A percentile compares a stretch with the other conserved stretches of the same genome.
phyloP scores from a whole-genome alignment of 2,888 invertebrate genomes.

The Abscondita cerata region DNA sequence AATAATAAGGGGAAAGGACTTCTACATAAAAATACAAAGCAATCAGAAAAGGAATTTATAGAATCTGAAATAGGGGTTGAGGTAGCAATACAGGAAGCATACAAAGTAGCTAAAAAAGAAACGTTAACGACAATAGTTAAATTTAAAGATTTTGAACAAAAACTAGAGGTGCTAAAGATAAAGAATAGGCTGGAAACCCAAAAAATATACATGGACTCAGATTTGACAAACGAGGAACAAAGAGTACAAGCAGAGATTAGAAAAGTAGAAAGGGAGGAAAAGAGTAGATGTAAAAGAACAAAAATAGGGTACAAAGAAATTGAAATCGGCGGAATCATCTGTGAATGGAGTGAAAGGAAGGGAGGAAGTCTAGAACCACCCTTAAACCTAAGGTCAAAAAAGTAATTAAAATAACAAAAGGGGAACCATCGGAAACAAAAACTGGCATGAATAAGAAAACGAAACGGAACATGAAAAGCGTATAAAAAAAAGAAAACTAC shows the following conservation, averaged over 20 bases:
- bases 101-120: too few relatives aligned
- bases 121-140: background rate
- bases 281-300: background rate
- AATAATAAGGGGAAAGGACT: background rate
- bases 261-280: background rate
- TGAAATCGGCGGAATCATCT: background rate
- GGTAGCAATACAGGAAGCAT: too few relatives aligned
- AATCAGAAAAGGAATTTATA: too few relatives aligned
- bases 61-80: too few relatives aligned
- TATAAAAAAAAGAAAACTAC: background rate
- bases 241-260: background rate
- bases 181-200: background rate
- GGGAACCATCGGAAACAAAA: background rate
- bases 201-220: background rate
- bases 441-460: background rate
- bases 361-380: background rate
- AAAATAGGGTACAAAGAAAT: background rate
- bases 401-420: background rate
- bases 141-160: background rate
- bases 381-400: background rate
- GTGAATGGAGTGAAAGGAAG: background rate
- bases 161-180: background rate
- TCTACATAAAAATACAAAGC: too few relatives aligned
- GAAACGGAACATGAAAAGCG: too few relatives aligned
- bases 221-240: too few relatives aligned